Percentiles rank a stretch among this genome's conserved stretches.
Conservation (phyloP, 1,140 invertebrate genomes). For the Calycopis cecrops region DNA sequence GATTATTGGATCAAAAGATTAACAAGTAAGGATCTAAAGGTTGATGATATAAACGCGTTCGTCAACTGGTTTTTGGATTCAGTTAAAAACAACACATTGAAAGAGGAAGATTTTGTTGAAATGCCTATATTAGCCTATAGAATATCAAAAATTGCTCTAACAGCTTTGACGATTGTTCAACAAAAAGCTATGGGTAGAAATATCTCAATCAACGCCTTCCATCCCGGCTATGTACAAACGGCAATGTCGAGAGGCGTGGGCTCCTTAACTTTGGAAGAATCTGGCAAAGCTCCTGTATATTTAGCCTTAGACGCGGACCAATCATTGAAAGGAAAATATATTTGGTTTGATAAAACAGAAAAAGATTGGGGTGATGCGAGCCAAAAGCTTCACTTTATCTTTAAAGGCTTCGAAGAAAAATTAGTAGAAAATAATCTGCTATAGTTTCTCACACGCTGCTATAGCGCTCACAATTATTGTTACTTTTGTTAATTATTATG, state of each 20-base stretch:
- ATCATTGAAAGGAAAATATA: constrained; percentile 35
- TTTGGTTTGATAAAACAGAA: constrained; percentile 37
- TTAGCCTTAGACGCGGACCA: constrained; percentile 34
- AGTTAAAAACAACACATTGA: constrained; percentile 26
- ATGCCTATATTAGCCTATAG: constrained; percentile 24
- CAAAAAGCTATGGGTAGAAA: constrained; percentile 27
- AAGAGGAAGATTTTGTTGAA: constrained; percentile 29
- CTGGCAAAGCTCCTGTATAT: constrained; percentile 24
- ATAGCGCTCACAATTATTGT: too few species aligned
- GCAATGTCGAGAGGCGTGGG: constrained; percentile 28
- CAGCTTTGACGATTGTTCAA: constrained; percentile 31
- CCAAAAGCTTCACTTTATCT: constrained; percentile 30
- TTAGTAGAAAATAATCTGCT: too few species aligned
- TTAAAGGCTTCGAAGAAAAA: too few species aligned
- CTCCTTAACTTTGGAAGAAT: constrained; percentile 25
- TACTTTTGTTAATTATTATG: too few species aligned
- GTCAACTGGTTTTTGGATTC: constrained; percentile 32
- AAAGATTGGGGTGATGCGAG: constrained; percentile 30
- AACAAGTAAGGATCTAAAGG: constrained; percentile 53
- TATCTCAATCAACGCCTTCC: constrained; percentile 32
- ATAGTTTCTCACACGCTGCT: too few species aligned
- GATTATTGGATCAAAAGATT: constrained; percentile 35
- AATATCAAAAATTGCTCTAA: constrained; percentile 32
- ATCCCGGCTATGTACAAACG: constrained; percentile 34
- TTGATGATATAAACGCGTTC: constrained; percentile 70